phyloP scores from a whole-genome alignment of 2,888 invertebrate species.

The Amaurobius ferox region DNA sequence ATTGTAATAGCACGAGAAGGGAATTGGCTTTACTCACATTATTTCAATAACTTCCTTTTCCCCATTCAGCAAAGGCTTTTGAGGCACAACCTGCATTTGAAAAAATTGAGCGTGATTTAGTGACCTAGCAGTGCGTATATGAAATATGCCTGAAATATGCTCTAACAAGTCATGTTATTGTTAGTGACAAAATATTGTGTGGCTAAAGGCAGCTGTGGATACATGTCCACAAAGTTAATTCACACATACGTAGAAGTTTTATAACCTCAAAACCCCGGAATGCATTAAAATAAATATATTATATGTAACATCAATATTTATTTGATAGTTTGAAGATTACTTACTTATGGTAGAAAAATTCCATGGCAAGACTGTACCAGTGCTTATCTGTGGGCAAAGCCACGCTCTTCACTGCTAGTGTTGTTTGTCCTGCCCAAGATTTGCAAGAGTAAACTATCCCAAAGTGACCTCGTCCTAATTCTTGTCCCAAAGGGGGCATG shows the following conservation, averaged over 20 bases:
- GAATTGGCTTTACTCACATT: constrained; percentile 50
- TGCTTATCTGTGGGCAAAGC: constrained; percentile 62
- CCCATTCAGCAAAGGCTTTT: constrained; percentile 44
- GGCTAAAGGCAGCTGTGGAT: too few species aligned
- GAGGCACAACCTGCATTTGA: constrained; percentile 45
- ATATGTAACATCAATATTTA: not conserved
- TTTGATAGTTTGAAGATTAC: not conserved
- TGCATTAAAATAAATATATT: not conserved
- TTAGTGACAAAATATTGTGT: too few species aligned
- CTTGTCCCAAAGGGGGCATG: constrained; percentile 68
- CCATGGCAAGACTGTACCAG: constrained; percentile 71
- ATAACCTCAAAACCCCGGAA: not conserved
- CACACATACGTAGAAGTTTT: too few species aligned
- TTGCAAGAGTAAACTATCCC: constrained; percentile 68
- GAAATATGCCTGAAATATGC: not conserved
- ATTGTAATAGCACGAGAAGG: constrained; percentile 30
- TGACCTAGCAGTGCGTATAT: not conserved
- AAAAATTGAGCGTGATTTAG: constrained; percentile 47
- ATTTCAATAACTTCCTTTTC: constrained; percentile 6
- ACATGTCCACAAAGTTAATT: too few species aligned
- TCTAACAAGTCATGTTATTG: not conserved
- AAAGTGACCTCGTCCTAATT: constrained; percentile 65
- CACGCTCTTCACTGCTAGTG: constrained; percentile 66
- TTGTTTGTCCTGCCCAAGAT: constrained; percentile 61
- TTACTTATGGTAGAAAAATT: constrained; percentile 69